Conservation (phyloP, 2,888 invertebrate genomes). For the Acholoe squamosa region DNA sequence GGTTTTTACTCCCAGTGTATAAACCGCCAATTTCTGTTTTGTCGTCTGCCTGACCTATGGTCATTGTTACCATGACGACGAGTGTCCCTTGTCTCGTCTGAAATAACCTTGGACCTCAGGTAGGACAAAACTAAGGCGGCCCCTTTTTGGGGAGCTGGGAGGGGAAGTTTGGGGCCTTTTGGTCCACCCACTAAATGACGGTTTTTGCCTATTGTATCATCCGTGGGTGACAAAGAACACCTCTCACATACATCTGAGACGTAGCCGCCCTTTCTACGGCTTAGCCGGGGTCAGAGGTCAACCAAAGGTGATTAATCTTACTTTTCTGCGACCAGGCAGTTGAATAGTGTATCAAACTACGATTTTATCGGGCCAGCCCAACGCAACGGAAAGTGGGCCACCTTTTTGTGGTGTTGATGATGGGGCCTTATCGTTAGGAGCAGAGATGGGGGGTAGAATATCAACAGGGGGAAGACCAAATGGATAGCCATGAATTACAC, state of each 20-base stretch:
- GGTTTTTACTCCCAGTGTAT: neutral
- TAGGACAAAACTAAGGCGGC: neutral
- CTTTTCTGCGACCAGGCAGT: slow-evolving; percentile 43
- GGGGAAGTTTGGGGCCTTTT: neutral
- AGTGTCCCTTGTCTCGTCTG: slow-evolving; percentile 42
- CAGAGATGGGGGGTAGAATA: slow-evolving; percentile 35
- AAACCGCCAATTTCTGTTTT: neutral
- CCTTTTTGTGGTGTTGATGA: slow-evolving; percentile 46
- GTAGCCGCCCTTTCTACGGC: slow-evolving; percentile 19
- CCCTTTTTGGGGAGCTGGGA: neutral
- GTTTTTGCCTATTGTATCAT: slow-evolving; percentile 52
- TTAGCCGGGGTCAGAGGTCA: slow-evolving; percentile 44
- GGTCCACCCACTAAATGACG: slow-evolving; percentile 55
- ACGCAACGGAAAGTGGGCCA: slow-evolving; percentile 56
- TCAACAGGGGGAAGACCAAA: slow-evolving; percentile 3
- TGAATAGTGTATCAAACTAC: slow-evolving; percentile 62
- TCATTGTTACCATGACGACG: slow-evolving; percentile 39
- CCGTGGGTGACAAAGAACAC: slow-evolving; percentile 25
- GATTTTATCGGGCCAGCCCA: slow-evolving; percentile 46
- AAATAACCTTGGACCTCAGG: slow-evolving; percentile 26
- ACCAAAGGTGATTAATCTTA: slow-evolving; percentile 49
- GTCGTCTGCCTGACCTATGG: neutral
- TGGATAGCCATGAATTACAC: slow-evolving; percentile 18
- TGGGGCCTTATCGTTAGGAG: slow-evolving; percentile 45
- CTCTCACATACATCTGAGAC: slow-evolving; percentile 40